Evolutionary conservation across 2,113 vertebrate genomes (phyloP).

Genomic region (Pogonocichla stellata): DNA sequence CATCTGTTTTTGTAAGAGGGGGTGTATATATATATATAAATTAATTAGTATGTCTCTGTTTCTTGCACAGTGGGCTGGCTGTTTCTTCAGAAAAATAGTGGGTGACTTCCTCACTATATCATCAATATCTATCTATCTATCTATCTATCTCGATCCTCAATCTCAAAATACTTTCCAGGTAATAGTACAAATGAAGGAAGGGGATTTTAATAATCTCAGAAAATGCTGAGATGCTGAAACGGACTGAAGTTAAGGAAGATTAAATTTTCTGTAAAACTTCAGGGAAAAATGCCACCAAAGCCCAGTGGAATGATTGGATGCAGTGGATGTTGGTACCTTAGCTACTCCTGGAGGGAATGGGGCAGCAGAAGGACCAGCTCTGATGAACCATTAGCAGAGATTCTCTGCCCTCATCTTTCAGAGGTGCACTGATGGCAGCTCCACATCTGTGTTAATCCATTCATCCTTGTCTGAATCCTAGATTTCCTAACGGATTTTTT

Average conservation of each 20-base stretch:
- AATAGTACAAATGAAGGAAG: constrained; percentile 18
- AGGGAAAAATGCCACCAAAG: not conserved
- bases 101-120: not conserved
- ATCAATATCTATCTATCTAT: not conserved
- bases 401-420: not conserved
- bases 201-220: constrained; percentile 32
- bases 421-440: not conserved
- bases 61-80: not conserved
- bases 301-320: not conserved
- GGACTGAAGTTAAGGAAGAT: not conserved
- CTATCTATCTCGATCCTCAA: not conserved
- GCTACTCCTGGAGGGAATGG: not conserved
- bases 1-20: not conserved
- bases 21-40: not conserved
- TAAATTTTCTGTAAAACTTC: not conserved
- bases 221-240: not conserved
- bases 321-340: not conserved
- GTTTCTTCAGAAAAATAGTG: not conserved
- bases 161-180: constrained; percentile 27
- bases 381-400: not conserved
- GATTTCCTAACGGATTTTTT: not conserved
- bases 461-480: not conserved
- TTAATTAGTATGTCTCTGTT: not conserved
- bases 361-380: not conserved
- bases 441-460: not conserved